phyloP scores from a whole-genome alignment of 1,140 invertebrate species.

The Drepana arcuata region DNA sequence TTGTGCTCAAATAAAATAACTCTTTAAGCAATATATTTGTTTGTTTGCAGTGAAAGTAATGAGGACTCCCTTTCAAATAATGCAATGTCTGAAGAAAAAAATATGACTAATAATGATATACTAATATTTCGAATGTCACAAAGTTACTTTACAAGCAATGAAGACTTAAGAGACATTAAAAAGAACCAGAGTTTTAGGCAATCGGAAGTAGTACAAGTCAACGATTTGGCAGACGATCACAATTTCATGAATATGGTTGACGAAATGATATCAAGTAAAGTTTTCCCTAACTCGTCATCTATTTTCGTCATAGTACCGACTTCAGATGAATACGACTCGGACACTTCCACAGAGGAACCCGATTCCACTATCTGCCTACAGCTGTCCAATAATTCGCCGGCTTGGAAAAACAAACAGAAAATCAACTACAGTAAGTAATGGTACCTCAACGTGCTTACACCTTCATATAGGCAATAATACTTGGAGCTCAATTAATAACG shows the following conservation, averaged over 20 bases:
- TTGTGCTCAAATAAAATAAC: not conserved
- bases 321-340: conserved; percentile 11
- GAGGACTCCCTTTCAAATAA: not conserved
- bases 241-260: conserved; percentile 11
- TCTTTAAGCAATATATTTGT: not conserved
- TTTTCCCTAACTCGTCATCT: conserved; percentile 14
- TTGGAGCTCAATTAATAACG: no score
- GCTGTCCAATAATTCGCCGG: conserved; percentile 15
- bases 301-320: conserved; percentile 22
- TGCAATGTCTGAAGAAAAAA: not conserved
- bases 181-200: not conserved
- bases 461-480: no score
- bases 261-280: conserved; percentile 10
- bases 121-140: conserved; percentile 5
- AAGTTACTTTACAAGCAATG: no score
- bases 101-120: not conserved
- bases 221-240: conserved; percentile 10
- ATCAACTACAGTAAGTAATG: no score
- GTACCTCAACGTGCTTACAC: no score
- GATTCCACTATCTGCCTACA: conserved; percentile 27
- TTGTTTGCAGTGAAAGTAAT: not conserved
- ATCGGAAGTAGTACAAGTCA: conserved; percentile 7
- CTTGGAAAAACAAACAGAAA: conserved; percentile 6
- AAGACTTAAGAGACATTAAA: not conserved
- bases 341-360: not conserved